phyloP scores from a whole-genome alignment of 1,140 invertebrate species.

The Lamellibrachia luymesi region DNA sequence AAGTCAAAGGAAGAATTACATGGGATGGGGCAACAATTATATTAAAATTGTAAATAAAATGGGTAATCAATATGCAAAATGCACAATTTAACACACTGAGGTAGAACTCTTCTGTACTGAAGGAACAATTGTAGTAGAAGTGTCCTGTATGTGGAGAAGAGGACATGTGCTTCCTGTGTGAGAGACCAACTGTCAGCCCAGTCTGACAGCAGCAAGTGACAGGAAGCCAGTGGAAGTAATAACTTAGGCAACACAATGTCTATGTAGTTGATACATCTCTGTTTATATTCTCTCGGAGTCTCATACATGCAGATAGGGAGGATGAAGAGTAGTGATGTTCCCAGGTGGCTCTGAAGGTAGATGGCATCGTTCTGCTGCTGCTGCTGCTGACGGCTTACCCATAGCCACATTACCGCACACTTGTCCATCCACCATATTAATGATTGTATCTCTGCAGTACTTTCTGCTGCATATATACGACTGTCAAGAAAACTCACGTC shows the following conservation, averaged over 20 bases:
- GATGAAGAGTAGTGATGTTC: not conserved
- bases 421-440: not conserved
- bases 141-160: not conserved
- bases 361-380: not conserved
- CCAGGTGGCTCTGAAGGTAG: not conserved
- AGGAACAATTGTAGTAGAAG: not conserved
- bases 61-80: not conserved
- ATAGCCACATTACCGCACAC: not conserved
- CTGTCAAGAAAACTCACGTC: not conserved
- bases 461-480: not conserved
- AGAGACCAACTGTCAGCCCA: not conserved
- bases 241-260: not conserved
- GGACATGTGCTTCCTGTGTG: not conserved
- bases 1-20: not conserved
- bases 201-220: too few relatives aligned
- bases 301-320: not conserved
- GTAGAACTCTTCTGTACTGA: too few relatives aligned
- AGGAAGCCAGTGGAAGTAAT: not conserved
- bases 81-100: not conserved
- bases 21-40: not conserved
- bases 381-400: not conserved
- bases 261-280: not conserved
- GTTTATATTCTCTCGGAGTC: not conserved
- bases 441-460: not conserved
- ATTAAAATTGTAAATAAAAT: not conserved